A percentile compares a stretch with the other conserved stretches of the same genome.
Evolutionary conservation across 2,797 vertebrate genomes (phyloP).

Genomic region (Xenopus petersii): DNA sequence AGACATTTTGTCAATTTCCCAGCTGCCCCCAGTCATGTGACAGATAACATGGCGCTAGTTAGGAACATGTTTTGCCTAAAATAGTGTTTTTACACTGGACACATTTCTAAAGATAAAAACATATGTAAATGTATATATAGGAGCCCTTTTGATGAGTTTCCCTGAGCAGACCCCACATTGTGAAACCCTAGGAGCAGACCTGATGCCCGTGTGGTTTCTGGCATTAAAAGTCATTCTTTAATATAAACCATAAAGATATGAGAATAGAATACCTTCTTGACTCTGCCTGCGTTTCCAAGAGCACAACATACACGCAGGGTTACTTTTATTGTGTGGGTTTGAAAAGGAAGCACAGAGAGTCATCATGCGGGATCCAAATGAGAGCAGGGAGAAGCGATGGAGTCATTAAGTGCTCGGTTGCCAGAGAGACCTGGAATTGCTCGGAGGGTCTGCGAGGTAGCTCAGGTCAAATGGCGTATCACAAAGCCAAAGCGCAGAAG

Average conservation of each 20-base stretch:
- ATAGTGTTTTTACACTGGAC: too few relatives aligned
- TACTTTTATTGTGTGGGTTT: neutral
- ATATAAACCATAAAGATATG: neutral
- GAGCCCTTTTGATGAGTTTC: too few relatives aligned
- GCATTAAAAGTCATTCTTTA: too few relatives aligned
- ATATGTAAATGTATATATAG: too few relatives aligned
- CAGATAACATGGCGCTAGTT: too few relatives aligned
- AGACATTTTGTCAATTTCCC: too few relatives aligned
- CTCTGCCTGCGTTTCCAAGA: neutral
- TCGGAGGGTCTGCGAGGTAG: conserved; percentile 17
- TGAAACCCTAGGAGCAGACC: too few relatives aligned
- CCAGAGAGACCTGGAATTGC: conserved; percentile 35
- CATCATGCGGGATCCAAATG: conserved; percentile 8
- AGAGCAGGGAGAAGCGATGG: conserved; percentile 7
- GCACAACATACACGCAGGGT: neutral
- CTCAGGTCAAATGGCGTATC: conserved; percentile 11
- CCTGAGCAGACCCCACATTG: too few relatives aligned
- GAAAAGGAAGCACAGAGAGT: conserved; percentile 4
- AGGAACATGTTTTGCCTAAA: too few relatives aligned
- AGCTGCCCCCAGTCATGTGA: too few relatives aligned
- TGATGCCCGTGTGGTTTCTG: too few relatives aligned
- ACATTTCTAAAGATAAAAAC: too few relatives aligned
- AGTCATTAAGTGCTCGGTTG: conserved; percentile 27
- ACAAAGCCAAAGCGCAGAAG: conserved; percentile 4
- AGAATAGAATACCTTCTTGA: neutral